phyloP scores from a whole-genome alignment of 1,140 invertebrate species.

The Cecropterus lyciades region DNA sequence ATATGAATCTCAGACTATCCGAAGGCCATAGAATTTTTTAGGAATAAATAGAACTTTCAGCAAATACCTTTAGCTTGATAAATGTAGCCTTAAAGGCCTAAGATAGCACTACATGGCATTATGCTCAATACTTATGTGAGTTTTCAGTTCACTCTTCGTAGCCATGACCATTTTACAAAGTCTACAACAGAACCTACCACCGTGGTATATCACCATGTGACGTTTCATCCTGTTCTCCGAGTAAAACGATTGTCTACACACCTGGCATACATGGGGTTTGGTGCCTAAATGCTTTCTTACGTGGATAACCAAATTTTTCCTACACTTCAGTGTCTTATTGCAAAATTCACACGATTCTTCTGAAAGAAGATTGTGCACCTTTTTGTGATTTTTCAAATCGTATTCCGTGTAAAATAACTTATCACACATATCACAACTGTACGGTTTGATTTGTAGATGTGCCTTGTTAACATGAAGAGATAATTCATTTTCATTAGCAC shows the following conservation, averaged over 20 bases:
- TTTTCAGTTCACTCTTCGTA: slow-evolving; percentile 57
- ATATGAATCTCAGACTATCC: too few species aligned
- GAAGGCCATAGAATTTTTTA: too few species aligned
- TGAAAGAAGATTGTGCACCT: slow-evolving; percentile 56
- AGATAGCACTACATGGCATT: slow-evolving; percentile 53
- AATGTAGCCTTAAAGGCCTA: too few species aligned
- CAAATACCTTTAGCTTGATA: too few species aligned
- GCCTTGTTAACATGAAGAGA: slow-evolving; percentile 71
- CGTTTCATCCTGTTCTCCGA: slow-evolving; percentile 51
- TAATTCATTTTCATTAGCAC: slow-evolving; percentile 64
- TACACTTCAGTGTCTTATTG: slow-evolving; percentile 58
- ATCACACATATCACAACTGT: slow-evolving; percentile 74
- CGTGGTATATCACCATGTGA: slow-evolving; percentile 69
- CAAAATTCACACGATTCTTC: slow-evolving; percentile 69
- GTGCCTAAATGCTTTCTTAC: slow-evolving; percentile 70
- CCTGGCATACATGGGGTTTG: slow-evolving; percentile 60
- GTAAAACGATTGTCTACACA: slow-evolving; percentile 64
- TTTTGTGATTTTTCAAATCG: slow-evolving; percentile 67
- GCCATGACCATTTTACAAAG: slow-evolving; percentile 61
- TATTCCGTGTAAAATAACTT: slow-evolving; percentile 66
- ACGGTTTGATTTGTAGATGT: slow-evolving; percentile 77
- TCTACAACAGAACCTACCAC: slow-evolving; percentile 65
- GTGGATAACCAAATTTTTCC: slow-evolving; percentile 67
- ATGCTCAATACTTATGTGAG: slow-evolving; percentile 65
- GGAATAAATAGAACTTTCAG: too few species aligned